Conservation (phyloP, 2,888 invertebrate species). For the Camptogramma bilineatum region DNA sequence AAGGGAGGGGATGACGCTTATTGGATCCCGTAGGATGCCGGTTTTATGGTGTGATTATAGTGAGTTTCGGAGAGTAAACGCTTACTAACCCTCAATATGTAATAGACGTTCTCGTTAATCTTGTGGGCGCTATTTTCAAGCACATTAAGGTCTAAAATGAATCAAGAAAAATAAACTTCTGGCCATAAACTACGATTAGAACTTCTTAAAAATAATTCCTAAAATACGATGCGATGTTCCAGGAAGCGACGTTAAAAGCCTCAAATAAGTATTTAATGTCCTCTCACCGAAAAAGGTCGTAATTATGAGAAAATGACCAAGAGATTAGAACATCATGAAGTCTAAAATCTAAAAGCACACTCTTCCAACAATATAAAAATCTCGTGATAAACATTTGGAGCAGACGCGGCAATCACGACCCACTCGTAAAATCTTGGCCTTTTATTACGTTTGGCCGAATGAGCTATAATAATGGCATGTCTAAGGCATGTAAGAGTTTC, state of each 20-base stretch:
- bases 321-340: too few species aligned
- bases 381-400: conserved; percentile 60
- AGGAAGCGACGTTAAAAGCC: background rate
- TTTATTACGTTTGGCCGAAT: conserved; percentile 68
- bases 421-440: conserved; percentile 71
- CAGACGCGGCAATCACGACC: conserved; percentile 55
- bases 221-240: background rate
- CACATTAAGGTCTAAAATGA: background rate
- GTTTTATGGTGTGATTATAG: conserved; percentile 38
- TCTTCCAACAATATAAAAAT: conserved; percentile 59
- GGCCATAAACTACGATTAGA: background rate
- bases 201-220: background rate
- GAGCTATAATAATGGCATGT: conserved; percentile 65
- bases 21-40: conserved; percentile 36
- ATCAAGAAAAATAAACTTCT: background rate
- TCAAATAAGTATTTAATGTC: background rate
- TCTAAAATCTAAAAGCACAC: conserved; percentile 17
- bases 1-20: conserved; percentile 34
- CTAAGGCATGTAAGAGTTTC: conserved; percentile 60
- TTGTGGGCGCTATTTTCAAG: background rate
- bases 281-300: background rate
- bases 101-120: background rate
- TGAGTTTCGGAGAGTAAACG: conserved; percentile 39
- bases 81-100: conserved; percentile 22
- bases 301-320: too few species aligned